Conservation (phyloP, 2,113 vertebrate genomes). For the Coptodon bakossiorum region DNA sequence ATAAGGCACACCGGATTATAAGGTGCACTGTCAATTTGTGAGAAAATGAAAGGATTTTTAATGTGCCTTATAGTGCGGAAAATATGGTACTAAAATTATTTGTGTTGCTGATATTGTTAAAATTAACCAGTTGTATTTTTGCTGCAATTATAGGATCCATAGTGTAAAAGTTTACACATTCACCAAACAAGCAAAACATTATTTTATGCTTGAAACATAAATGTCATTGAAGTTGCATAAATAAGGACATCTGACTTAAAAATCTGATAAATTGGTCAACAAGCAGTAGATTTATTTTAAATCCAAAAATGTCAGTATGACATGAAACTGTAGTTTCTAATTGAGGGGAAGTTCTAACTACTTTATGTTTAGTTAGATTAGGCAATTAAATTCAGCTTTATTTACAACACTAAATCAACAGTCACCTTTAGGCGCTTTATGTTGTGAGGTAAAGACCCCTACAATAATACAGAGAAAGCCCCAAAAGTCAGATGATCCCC, state of each 20-base stretch:
- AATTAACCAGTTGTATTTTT: not conserved
- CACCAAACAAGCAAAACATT: not conserved
- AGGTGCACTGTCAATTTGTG: no score
- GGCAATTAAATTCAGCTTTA: not conserved
- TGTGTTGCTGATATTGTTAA: not conserved
- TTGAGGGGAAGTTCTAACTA: not conserved
- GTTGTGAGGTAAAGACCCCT: not conserved
- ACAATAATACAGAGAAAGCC: not conserved
- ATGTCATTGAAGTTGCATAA: not conserved
- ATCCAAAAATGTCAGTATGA: not conserved
- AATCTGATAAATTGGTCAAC: not conserved
- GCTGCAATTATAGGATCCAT: not conserved
- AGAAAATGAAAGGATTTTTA: no score
- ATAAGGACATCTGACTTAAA: accelerated
- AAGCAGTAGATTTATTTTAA: not conserved
- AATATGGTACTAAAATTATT: not conserved
- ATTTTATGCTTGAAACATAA: not conserved
- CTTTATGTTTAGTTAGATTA: not conserved
- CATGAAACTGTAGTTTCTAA: not conserved
- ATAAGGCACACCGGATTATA: no score
- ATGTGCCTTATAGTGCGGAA: no score
- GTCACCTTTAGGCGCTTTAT: not conserved
- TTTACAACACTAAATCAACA: not conserved
- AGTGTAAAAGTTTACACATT: not conserved
- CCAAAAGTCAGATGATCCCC: not conserved